Conservation (phyloP, 2,113 vertebrate species). For the Vanacampus margaritifer region DNA sequence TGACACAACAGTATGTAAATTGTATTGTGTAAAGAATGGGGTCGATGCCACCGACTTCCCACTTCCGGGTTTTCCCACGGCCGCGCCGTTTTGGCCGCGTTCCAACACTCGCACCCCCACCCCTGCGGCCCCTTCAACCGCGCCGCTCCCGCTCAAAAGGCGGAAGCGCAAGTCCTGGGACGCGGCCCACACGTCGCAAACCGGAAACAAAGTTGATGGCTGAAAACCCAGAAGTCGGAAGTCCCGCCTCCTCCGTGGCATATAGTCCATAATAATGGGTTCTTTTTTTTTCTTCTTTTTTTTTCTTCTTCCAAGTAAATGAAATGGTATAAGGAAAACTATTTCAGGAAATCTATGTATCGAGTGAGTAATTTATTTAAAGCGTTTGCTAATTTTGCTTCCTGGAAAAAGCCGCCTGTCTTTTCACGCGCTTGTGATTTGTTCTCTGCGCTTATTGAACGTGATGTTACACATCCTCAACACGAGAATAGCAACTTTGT, state of each 20-base stretch:
- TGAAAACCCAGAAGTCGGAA: too few relatives aligned
- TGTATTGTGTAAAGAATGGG: constrained; percentile 68
- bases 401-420: constrained; percentile 45
- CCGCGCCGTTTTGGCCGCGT: too few relatives aligned
- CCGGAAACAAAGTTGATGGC: too few relatives aligned
- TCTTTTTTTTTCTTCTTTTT: constrained; percentile 14
- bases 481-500: constrained; percentile 45
- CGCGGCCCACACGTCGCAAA: too few relatives aligned
- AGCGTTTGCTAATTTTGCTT: constrained; percentile 54
- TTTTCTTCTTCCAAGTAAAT: constrained; percentile 17
- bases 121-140: too few relatives aligned
- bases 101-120: too few relatives aligned
- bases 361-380: constrained; percentile 53
- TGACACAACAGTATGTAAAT: constrained; percentile 70
- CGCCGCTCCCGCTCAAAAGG: too few relatives aligned
- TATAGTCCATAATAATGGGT: constrained; percentile 56
- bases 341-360: constrained; percentile 51
- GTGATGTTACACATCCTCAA: constrained; percentile 53
- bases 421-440: constrained; percentile 61
- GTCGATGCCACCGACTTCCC: too few relatives aligned
- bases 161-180: too few relatives aligned
- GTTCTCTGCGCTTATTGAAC: constrained; percentile 56
- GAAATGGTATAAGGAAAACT: constrained; percentile 38
- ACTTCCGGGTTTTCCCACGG: too few relatives aligned
- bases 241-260: too few relatives aligned